A percentile compares a stretch with the other conserved stretches of the same genome.
These are phyloP conservation scores for Lepidocyrtinus sp. DNA, from an alignment of 2,888 invertebrate genomes.

Conservation along the genomic window DNA sequence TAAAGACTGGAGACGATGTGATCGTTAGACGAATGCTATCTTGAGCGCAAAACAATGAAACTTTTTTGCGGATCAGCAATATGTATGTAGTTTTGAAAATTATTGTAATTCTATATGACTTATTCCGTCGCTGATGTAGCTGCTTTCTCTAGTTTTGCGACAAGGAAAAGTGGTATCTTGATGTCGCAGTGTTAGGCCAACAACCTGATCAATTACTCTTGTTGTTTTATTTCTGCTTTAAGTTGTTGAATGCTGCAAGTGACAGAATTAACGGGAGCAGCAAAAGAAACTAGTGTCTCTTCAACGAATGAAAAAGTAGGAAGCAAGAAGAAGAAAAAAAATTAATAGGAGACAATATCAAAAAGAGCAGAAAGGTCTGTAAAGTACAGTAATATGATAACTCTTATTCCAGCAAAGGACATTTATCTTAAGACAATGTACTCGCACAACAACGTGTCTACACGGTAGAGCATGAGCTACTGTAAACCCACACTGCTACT, in stretches of 20 bases:
- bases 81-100: too few relatives aligned
- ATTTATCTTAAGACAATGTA: too few relatives aligned
- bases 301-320: constrained; percentile 1
- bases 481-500: constrained; percentile 25
- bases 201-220: constrained; percentile 40
- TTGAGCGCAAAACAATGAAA: too few relatives aligned
- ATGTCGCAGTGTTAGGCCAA: constrained; percentile 41
- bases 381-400: constrained; percentile 22
- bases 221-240: background rate
- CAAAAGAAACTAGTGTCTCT: background rate
- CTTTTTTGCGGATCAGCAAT: too few relatives aligned
- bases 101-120: too few relatives aligned
- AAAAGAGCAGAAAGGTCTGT: background rate
- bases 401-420: background rate
- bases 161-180: constrained; percentile 20
- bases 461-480: constrained; percentile 4
- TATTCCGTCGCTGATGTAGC: constrained; percentile 25
- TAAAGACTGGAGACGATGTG: too few relatives aligned
- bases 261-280: constrained; percentile 33
- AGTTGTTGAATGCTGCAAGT: constrained; percentile 34
- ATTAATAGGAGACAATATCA: constrained; percentile 11
- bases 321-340: constrained; percentile 13
- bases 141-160: constrained; percentile 11
- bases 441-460: constrained; percentile 37
- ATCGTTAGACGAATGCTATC: too few relatives aligned